Base-by-base conservation (phyloP, 2,113 vertebrate genomes). In the Motacilla alba region DNA sequence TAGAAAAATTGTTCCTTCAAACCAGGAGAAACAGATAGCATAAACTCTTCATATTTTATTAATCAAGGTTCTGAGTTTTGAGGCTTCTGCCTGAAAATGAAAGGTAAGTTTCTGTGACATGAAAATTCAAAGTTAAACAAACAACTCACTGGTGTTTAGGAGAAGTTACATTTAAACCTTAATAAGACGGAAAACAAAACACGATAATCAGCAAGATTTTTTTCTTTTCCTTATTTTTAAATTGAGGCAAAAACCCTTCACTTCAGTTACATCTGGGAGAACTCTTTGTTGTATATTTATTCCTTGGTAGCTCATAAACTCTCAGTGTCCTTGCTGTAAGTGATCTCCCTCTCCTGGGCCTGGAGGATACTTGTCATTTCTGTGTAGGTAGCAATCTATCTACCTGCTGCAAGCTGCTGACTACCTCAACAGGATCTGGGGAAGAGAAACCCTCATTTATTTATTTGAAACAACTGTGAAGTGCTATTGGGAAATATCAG, bases 41-140 rank as follows among this genome's bases (percentile, higher is more conserved):
- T 94, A 94, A 96, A 90, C 60, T 89, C 68, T 82, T 94, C 77
- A 95, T 94, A 78, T 94, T 90, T 95, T 95, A 94, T 96, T 95
- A 92, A 97, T 84, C 49, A 73, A 75, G 60, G 75, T 19, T 80
- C 58, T 81, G 80, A 82, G 47, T 89, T 96, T 87, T 89, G 69
- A 92, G 20, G 7, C 8, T 90, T 92, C 21, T 91, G 76, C 21
- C 35, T 89, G 73, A 52, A 93, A 93, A 89, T 28, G 35, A 93
- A 93, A 94, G 59, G 68, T 64, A 86, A 17, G 26, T 75, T 91
- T 94, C 39, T 1, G 0, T 70, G 76, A 94, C 91, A 89, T 56
- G 86, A 50, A 86, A 77, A 90, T 83, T 90, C 74, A 91, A 91
- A 94, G 68, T 75, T 88, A 95, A 88, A 88, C 63, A 88, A 91